Base-by-base conservation (phyloP, 1,140 invertebrate species). In the Caenorhabditis tropicalis region DNA sequence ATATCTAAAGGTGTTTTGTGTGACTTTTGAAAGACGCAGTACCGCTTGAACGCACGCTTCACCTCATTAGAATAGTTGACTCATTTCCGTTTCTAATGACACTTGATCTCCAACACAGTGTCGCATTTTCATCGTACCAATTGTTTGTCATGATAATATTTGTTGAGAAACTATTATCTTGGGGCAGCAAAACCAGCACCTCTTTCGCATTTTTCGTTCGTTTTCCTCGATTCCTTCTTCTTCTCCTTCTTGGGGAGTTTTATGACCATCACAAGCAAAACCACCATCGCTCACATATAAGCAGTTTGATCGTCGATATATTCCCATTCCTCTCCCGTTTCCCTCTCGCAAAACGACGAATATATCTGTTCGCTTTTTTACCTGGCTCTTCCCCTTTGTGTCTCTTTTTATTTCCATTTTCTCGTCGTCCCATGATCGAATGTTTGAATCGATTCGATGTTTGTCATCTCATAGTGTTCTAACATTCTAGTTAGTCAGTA, bases 141-240 rank as follows among this genome's bases (percentile, higher is more conserved):
- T 43, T 74, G 65, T 74, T 74, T 74, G 65, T 74, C 65, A 74
- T 74, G 65, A 74, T 74, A 74, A 74, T 74, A 74, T 74, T 74
- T 74, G 65, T 74, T 74, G 65, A 74, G 65, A 74, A 74, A 74
- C 65, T 74, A 74, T 74, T 74, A 74, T 74, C 65, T 74, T 74
- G 65, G 36, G 65, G 36, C 65, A 74, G 65, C 65, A 74, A 74
- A 74, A 74, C 65, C 36, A 74, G 65, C 65, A 43, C 65, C 65
- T 36, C 19, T 12, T 24, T 15, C 29, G n/a, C n/a, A n/a, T 31
- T 4, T 65, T 65, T 31, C 31, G 31, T 15, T 36, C 12, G 27
- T 31, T 74, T 74, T n/a, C 29, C 29, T 24, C 15, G 7, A 24
- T 10, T 60, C 19, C n/a, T 29, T 65, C 12, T 12, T 65, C 58